These are phyloP conservation scores for Lepilemur septentrionalis DNA, from an alignment of 2,797 vertebrate genomes.

Conservation along the genomic window DNA sequence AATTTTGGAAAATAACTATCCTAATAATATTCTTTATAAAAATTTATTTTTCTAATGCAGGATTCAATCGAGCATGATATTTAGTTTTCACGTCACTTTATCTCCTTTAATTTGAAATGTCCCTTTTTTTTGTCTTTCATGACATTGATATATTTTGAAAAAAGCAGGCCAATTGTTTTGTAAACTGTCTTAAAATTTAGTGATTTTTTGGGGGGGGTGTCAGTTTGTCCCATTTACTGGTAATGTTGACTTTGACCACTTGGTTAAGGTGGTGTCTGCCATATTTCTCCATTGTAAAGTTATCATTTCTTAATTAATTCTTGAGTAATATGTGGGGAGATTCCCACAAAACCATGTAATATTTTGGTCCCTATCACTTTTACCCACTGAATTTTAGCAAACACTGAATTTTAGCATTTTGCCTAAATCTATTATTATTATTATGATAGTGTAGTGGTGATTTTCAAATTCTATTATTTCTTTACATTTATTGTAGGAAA, in stretches of 20 bases:
- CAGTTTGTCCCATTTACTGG: neutral
- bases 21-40: neutral
- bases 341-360: neutral
- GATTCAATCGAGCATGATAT: neutral
- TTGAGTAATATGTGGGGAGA: neutral
- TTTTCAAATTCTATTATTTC: too few species aligned
- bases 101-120: neutral
- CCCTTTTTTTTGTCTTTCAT: neutral
- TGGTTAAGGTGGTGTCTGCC: too few species aligned
- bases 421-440: too few species aligned
- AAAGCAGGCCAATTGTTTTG: neutral
- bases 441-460: too few species aligned
- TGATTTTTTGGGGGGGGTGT: too few species aligned
- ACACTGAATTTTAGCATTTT: too few species aligned
- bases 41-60: neutral
- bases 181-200: too few species aligned
- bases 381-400: neutral
- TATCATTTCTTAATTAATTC: neutral
- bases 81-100: neutral
- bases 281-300: neutral
- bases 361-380: neutral
- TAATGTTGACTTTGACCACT: neutral
- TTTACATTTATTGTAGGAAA: too few species aligned
- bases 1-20: neutral
- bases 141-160: neutral